Conservation (phyloP, 2,113 vertebrate species). For the Zingel zingel region DNA sequence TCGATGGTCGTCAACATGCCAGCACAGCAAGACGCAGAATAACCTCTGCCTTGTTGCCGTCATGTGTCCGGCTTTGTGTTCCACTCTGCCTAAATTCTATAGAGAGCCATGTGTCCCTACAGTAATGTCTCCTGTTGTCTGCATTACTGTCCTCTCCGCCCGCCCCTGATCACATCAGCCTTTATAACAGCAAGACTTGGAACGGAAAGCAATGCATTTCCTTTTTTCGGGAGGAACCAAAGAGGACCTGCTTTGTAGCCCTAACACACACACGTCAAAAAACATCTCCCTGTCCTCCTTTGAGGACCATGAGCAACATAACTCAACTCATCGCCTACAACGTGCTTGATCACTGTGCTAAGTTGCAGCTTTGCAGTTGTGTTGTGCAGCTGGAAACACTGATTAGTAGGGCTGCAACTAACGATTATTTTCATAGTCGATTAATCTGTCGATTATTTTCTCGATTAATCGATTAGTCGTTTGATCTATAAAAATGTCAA, state of each 20-base stretch:
- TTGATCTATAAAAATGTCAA: no score
- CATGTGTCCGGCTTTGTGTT: conserved; percentile 31
- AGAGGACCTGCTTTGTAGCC: no score
- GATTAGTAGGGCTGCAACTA: no score
- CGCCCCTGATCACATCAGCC: neutral
- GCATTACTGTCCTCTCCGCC: neutral
- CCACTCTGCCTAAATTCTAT: neutral
- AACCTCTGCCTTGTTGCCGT: conserved; percentile 56
- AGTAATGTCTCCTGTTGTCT: neutral
- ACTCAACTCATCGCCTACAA: neutral
- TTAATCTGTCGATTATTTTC: no score
- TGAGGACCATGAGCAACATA: neutral
- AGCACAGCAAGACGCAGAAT: conserved; percentile 53
- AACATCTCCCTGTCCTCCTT: neutral
- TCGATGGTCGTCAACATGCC: conserved; percentile 23
- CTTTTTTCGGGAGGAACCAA: neutral
- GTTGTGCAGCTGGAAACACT: neutral
- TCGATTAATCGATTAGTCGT: no score
- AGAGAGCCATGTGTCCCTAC: neutral
- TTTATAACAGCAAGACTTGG: neutral
- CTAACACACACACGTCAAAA: neutral
- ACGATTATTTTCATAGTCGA: no score
- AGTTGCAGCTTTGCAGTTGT: neutral
- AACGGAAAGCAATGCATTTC: neutral
- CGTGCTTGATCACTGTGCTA: neutral